A percentile compares a stretch with the other conserved stretches of the same genome.
Conservation (phyloP, 2,888 invertebrate genomes). For the Malthinus seriepunctatus region DNA sequence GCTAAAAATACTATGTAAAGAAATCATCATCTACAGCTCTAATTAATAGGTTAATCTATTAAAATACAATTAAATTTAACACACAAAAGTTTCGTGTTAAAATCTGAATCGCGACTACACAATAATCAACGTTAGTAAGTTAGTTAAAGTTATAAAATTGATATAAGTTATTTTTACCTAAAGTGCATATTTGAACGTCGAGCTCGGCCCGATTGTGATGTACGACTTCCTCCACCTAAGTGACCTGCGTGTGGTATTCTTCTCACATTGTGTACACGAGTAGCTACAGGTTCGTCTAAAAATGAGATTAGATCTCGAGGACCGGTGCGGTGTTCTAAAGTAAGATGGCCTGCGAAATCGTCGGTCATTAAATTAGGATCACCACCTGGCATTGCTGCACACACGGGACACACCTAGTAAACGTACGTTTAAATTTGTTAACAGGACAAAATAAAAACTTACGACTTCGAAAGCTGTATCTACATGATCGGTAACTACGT, state of each 20-base stretch:
- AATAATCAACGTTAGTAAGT: neutral
- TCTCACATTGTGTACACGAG: conserved; percentile 56
- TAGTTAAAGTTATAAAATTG: no score
- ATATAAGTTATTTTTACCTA: conserved; percentile 58
- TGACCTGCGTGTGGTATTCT: conserved; percentile 50
- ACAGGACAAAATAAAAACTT: conserved; percentile 43
- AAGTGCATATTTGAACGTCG: conserved; percentile 95
- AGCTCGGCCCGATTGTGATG: conserved; percentile 60
- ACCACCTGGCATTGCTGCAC: conserved; percentile 94
- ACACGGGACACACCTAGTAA: conserved; percentile 89
- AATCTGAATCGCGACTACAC: neutral
- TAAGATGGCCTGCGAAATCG: conserved; percentile 96
- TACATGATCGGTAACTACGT: conserved; percentile 88
- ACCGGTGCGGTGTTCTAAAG: conserved; percentile 81
- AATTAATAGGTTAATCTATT: neutral
- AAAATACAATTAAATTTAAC: neutral
- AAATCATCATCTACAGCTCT: neutral
- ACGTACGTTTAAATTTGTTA: neutral
- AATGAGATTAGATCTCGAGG: conserved; percentile 91
- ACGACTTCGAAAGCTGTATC: conserved; percentile 91
- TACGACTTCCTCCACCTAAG: conserved; percentile 52
- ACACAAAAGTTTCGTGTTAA: neutral
- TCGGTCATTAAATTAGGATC: conserved; percentile 98
- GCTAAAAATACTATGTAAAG: conserved; percentile 59
- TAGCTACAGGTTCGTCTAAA: conserved; percentile 87